Percentiles rank a stretch among this genome's conserved stretches.
Evolutionary conservation across 2,888 invertebrate species (phyloP).

Genomic region (Patella depressa): DNA sequence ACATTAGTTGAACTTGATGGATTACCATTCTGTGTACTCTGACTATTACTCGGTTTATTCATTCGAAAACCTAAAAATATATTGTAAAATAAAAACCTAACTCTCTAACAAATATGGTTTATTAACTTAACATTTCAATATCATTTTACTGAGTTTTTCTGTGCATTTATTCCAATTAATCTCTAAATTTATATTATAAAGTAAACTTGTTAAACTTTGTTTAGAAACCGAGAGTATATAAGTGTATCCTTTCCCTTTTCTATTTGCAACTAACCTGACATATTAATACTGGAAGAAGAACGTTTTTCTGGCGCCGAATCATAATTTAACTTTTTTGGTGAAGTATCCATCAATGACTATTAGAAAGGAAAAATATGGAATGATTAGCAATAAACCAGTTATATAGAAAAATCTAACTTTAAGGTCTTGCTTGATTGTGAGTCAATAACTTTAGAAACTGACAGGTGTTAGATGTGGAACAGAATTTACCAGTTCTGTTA

Average conservation of each 20-base stretch:
- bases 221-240: no score
- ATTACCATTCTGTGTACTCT: constrained; percentile 18
- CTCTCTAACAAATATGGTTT: constrained; percentile 26
- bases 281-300: constrained; percentile 54
- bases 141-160: no score
- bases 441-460: no score
- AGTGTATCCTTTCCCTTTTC: no score
- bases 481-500: no score
- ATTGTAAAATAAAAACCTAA: background rate
- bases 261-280: constrained; percentile 42
- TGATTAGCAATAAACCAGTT: no score
- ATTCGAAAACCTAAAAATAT: constrained; percentile 17
- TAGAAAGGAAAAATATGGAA: background rate
- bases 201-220: no score
- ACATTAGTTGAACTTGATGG: constrained; percentile 64
- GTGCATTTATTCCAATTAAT: no score
- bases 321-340: constrained; percentile 46
- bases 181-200: no score
- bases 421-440: no score
- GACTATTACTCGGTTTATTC: constrained; percentile 6
- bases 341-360: background rate
- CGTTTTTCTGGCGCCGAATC: constrained; percentile 60
- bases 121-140: background rate
- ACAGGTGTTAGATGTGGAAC: no score
- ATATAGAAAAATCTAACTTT: no score